Percentiles rank a stretch among this genome's conserved stretches.
These are phyloP conservation scores for Apodemus sylvaticus DNA, from an alignment of 2,113 vertebrate species.

Conservation along the genomic window DNA sequence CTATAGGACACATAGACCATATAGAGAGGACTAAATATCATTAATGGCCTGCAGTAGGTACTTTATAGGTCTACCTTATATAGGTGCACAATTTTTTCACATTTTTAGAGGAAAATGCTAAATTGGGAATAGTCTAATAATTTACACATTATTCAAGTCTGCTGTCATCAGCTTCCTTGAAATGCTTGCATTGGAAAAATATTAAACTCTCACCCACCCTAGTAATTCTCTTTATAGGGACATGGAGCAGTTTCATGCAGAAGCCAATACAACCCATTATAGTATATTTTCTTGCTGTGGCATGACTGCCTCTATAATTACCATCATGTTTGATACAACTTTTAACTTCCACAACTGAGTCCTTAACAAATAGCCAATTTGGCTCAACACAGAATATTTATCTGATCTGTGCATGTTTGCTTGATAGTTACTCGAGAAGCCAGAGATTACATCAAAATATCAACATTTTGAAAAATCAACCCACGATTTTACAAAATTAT, in stretches of 20 bases:
- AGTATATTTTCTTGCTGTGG: neutral
- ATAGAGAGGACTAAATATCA: neutral
- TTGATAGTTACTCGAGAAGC: neutral
- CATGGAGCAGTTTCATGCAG: neutral
- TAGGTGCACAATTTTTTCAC: neutral
- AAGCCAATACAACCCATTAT: neutral
- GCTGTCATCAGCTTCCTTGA: neutral
- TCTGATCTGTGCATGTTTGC: neutral
- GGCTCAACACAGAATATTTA: neutral
- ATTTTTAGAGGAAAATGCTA: neutral
- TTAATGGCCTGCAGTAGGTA: neutral
- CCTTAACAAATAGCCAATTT: neutral
- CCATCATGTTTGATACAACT: neutral
- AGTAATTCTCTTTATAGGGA: neutral
- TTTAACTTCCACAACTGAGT: neutral
- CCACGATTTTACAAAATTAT: neutral
- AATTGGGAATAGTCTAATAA: neutral
- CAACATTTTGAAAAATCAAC: neutral
- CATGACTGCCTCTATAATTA: neutral
- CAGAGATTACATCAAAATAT: neutral
- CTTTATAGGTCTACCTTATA: neutral
- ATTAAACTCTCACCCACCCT: neutral
- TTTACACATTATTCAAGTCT: neutral
- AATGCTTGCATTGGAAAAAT: neutral
- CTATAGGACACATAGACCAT: neutral